Base-by-base conservation (phyloP, 2,113 vertebrate genomes). In the Ceyx margarethae region DNA sequence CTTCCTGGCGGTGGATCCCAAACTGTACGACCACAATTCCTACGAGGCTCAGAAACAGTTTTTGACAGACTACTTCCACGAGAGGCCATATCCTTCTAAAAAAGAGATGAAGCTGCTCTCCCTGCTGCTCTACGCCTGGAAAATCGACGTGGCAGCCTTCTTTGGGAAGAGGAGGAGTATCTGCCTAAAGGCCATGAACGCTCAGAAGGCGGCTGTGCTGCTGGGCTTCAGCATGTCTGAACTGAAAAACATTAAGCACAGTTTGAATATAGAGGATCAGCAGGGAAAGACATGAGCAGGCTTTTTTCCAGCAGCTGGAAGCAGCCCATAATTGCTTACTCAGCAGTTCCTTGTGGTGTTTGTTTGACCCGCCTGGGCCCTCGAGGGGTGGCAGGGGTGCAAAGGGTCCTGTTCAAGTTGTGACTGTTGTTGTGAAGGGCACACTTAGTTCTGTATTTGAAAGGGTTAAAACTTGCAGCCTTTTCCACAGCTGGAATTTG, bases 141-240 rank as follows among this genome's bases (percentile, higher is more conserved):
- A 98, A 91, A 94, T 97, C 2, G 99, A 99, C 26, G 94, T 99
- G 87, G 97, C 97, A 2, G 98, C 98, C 0, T 98, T 98, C 89
- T 99, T 99, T 90, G 97, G 98, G 25, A 98, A 96, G 80, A 98
- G 97, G 93, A 98, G 98, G 81, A 98, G 96, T 56, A 95, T 91
- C 31, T 99, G 99, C 97, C 97, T 99, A 96, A 99, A 98, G 97
- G 98, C 97, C 29, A 97, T 99, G 62, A 98, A 97, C 95, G 98
- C 77, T 72, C 98, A 94, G 29, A 97, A 95, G 22, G 81, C 98
- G 0, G 97, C 95, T 68, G 96, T 99, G 54, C 97, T 99, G 67
- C 89, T 99, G 76, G 99, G 99, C 71, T 99, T 99, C 96, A 98
- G 98, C 95, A 99, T 99, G 99, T 97, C 96, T 4, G 98, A 98